phyloP scores from a whole-genome alignment of 2,113 vertebrate genomes.

The Ariopsis seemanni region DNA sequence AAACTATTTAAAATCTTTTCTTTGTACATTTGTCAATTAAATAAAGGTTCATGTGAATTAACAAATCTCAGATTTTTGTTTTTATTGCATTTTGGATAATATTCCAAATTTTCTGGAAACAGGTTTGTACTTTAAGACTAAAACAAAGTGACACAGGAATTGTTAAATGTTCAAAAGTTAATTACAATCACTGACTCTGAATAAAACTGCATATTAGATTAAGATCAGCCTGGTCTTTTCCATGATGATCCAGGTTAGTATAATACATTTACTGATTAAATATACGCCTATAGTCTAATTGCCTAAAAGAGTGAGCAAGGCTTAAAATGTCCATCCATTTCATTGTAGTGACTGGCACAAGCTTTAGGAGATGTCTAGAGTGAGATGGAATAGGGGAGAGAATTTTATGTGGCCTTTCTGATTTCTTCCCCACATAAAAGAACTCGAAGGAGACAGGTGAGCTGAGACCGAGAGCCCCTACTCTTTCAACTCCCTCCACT shows the following conservation, averaged over 20 bases:
- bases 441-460: conserved; percentile 66
- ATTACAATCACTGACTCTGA: neutral
- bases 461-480: conserved; percentile 54
- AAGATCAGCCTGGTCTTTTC: neutral
- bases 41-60: too few species aligned
- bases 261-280: neutral
- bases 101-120: too few species aligned
- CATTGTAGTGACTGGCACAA: neutral
- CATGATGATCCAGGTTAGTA: neutral
- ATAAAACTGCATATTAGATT: neutral
- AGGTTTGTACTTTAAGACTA: neutral
- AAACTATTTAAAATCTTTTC: too few species aligned
- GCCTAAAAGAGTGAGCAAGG: neutral
- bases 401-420: conserved; percentile 45
- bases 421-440: conserved; percentile 69
- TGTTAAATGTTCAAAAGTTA: neutral
- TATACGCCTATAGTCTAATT: neutral
- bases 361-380: conserved; percentile 12
- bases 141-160: neutral
- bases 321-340: neutral
- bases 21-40: too few species aligned
- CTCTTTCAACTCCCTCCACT: conserved; percentile 70
- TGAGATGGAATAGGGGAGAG: conserved; percentile 30
- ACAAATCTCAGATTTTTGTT: too few species aligned
- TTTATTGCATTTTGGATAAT: too few species aligned